Base-by-base conservation (phyloP, 2,888 invertebrate genomes). In the Meandrusa payeni region DNA sequence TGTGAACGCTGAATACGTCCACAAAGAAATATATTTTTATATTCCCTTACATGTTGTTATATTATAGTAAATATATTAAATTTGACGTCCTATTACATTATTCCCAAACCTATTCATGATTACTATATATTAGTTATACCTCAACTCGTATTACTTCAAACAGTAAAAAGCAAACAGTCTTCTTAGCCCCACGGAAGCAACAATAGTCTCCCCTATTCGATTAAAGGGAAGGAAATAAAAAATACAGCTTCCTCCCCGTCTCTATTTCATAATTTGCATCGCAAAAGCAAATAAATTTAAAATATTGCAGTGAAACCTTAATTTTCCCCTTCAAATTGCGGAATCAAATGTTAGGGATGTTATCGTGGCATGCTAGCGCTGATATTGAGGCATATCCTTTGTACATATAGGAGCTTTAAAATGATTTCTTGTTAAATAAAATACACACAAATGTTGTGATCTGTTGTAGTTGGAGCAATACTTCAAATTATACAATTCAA, bases 241-340 rank as follows among this genome's bases (percentile, higher is more conserved):
- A 72, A 67, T 62, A 53, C 50, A 48, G 41, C 46, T 48, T 54
- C 51, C 70, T 59, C 76, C 77, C 77, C 66, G 69, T 72, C 80
- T 82, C 79, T 79, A 79, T 82, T 80, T 78, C 82, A 83, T 80
- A 83, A 85, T 85, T 85, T 85, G 83, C 85, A 85, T 85, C 68
- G 79, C 69, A 76, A 77, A 79, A 73, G 79, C 76, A 85, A 82
- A 83, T 83, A 85, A 83, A 81, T 83, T 82, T 83, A 75, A 81
- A 85, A 82, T 83, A 83, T 83, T 77, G 73, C 76, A 54, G 62
- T 44, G 74, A 74, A 80, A 62, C 76, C 76, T 76, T 79, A 81
- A 79, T 76, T 77, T 69, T 71, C 69, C 74, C 64, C 73, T 70
- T 70, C 69, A 72, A 71, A 66, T 70, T 69, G 63, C 63, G 61